Evolutionary conservation across 2,888 invertebrate genomes (phyloP), one percentile per base, ranked within the genome.

Genomic region (Drosophila affinis): DNA sequence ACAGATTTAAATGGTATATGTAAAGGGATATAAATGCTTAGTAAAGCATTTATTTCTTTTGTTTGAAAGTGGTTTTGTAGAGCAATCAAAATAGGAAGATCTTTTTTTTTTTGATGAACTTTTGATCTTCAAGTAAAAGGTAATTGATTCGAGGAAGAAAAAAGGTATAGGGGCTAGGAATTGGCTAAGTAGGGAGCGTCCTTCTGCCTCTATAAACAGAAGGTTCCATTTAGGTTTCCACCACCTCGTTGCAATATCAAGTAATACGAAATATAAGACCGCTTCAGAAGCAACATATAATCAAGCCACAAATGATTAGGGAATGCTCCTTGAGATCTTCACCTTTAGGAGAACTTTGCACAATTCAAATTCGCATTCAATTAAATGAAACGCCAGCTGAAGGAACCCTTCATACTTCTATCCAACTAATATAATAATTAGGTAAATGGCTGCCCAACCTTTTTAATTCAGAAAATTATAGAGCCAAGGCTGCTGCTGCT

Each of bases 381-480:
- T 39, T 51, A 55, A 49, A 51, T 39, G 34, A 29, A 21, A 14
- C 39, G 14, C 2, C 34, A 32, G 6, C 39, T 14, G 39, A 39
- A 6, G 0, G 39, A 39, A 14, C 39, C 14, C 21, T 34, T 10
- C 9, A 5, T 34, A 10, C 18, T 17, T 46, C 55, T 29, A 14
- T 12, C 21, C n/a, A 27, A n/a, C 45, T 32, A 53, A 32, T 70
- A 21, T 45, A 47, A 48, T 60, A 70, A 70, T 70, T 55, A 51
- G 54, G 17, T 70, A 60, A 71, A 29, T 60, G 60, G 54, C 39
- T 24, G 34, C 62, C 53, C 59, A 61, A 48, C 53, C 64, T 48
- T 49, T 55, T 64, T 55, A 52, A 63, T 67, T 72, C 53, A 61
- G 63, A 65, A 81, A 87, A 82, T 81, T 81, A 47, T 46, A 32